Evolutionary conservation across 1,140 invertebrate species (phyloP), one percentile per base, ranked within the genome.

Genomic region (Tetraneura akinire): DNA sequence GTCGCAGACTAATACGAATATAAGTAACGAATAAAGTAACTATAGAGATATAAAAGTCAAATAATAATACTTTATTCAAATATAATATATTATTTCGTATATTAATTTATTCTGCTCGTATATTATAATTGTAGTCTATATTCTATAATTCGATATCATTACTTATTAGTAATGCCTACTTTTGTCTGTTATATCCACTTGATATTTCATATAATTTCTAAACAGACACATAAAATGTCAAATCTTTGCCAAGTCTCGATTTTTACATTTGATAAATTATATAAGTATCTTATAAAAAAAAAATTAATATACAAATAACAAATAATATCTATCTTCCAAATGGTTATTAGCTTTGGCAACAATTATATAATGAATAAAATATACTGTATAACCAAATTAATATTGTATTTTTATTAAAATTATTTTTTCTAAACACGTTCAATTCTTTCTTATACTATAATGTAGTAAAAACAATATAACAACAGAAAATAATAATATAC

Each of bases 261-360:
- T 42, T 23, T 45, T 23, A 21, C 13, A 68, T 45, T 68, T 45
- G 37, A 68, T 68, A 45, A 68, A n/a, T 23, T 66, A 45, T 23
- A 68, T 4, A 4, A 45, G 32, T 21, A 42, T 29, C 60, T 37
- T 64, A 37, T 64, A 23, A 57, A 14, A 66, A 21, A 68, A 68
- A 45, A 23, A 42, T 42, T 42, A 66, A 42, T 9, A 42, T 42
- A n/a, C n/a, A n/a, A n/a, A n/a, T n/a, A n/a, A n/a, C n/a, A n/a
- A n/a, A n/a, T n/a, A n/a, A 45, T 45, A n/a, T 68, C 37, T 45
- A 2, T 23, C 64, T 66, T 68, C 45, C 37, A 45, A 68, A 68
- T 23, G 37, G 37, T 45, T 45, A 68, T 68, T 68, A 37, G n/a
- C 23, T 68, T 68, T 68, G 64, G 64, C 64, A 68, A 23, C 64